Conservation (phyloP, 1,140 invertebrate species). For the Aphelinus certus region DNA sequence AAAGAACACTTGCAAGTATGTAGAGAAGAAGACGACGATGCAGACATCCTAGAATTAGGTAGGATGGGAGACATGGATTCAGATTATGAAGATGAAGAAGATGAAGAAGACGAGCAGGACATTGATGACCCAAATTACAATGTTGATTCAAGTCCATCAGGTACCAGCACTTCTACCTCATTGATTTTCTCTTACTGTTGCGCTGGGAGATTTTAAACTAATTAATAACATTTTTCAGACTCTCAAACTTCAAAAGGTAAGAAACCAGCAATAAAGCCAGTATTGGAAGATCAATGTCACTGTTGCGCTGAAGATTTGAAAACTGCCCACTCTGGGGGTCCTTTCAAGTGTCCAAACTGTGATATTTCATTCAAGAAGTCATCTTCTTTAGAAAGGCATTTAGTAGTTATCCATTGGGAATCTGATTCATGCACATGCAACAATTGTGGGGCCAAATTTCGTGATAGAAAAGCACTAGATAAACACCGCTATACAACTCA, state of each 20-base stretch:
- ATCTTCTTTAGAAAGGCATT: constrained; percentile 65
- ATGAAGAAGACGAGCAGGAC: constrained; percentile 51
- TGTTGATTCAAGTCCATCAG: constrained; percentile 42
- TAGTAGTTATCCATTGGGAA: constrained; percentile 64
- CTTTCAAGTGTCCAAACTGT: constrained; percentile 64
- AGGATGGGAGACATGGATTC: constrained; percentile 55
- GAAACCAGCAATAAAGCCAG: constrained; percentile 56
- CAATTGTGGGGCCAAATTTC: constrained; percentile 64
- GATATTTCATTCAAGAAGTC: constrained; percentile 65
- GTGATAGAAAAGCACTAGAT: constrained; percentile 65
- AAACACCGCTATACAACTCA: constrained; percentile 66
- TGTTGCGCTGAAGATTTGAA: constrained; percentile 67
- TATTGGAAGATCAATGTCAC: constrained; percentile 62
- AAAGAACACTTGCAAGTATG: constrained; percentile 61
- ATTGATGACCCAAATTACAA: constrained; percentile 52
- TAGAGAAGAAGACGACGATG: constrained; percentile 61
- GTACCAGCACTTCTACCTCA: constrained; percentile 27
- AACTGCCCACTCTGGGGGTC: constrained; percentile 64
- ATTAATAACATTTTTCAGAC: constrained; percentile 41
- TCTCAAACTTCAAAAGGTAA: constrained; percentile 49
- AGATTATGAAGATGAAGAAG: constrained; percentile 50
- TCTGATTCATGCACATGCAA: constrained; percentile 63
- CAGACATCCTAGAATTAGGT: constrained; percentile 53
- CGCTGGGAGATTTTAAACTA: constrained; percentile 7
- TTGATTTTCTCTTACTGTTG: neutral